phyloP scores from a whole-genome alignment of 1,140 invertebrate genomes.

The Drosophila seguyi region DNA sequence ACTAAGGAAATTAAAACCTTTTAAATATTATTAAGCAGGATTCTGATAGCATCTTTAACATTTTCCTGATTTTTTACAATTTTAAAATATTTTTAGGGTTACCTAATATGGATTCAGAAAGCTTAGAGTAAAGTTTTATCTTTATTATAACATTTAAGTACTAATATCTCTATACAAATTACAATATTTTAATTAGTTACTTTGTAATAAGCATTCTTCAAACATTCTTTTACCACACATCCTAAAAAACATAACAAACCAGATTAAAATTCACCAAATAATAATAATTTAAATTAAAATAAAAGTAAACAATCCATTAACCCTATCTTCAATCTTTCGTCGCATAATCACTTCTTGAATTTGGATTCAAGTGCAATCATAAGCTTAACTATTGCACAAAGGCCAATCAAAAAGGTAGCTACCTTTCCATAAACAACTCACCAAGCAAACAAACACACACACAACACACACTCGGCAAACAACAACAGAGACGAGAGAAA shows the following conservation, averaged over 20 bases:
- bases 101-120: no score
- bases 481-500: conserved; percentile 38
- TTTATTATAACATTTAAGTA: no score
- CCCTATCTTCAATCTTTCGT: neutral
- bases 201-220: no score
- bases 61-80: accelerated
- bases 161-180: no score
- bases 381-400: conserved; percentile 56
- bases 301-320: neutral
- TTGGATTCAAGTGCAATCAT: conserved; percentile 44
- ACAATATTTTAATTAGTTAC: no score
- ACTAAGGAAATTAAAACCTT: no score
- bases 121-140: no score
- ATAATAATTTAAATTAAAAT: no score
- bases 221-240: neutral
- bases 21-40: neutral
- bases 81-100: neutral
- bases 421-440: conserved; percentile 61
- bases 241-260: neutral
- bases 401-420: conserved; percentile 58
- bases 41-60: neutral
- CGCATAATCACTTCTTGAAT: neutral
- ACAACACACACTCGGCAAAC: conserved; percentile 24
- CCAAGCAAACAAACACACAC: conserved; percentile 10
- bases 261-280: neutral